phyloP scores from a whole-genome alignment of 2,113 vertebrate genomes.

The Lophius piscatorius region DNA sequence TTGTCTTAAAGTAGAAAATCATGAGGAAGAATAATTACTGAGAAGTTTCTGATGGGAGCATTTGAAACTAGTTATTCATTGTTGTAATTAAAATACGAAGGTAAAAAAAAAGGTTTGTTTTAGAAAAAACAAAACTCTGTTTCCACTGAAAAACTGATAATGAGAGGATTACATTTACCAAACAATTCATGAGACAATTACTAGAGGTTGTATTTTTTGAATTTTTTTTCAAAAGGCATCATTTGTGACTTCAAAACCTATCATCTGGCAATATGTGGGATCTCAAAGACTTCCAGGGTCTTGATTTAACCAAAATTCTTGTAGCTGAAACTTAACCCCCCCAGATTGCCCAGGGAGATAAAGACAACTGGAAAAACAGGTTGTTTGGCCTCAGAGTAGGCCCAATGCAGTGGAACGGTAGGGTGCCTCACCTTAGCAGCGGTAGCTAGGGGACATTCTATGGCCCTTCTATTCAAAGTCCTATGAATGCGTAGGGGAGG shows the following conservation, averaged over 20 bases:
- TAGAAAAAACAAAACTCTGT: not conserved
- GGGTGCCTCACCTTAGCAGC: slow-evolving; percentile 78
- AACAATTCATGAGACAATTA: slow-evolving; percentile 5
- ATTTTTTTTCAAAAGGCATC: slow-evolving; percentile 19
- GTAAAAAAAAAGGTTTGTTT: not conserved
- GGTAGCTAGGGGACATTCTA: slow-evolving; percentile 76
- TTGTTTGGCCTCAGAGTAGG: slow-evolving; percentile 69
- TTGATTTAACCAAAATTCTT: slow-evolving; percentile 55
- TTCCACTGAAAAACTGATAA: no score
- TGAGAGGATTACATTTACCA: slow-evolving; percentile 1
- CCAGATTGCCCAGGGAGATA: slow-evolving; percentile 73
- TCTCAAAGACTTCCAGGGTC: slow-evolving; percentile 58
- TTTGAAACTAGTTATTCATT: slow-evolving; percentile 10
- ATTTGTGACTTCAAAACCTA: slow-evolving; percentile 50
- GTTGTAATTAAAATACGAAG: not conserved
- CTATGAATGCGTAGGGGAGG: slow-evolving; percentile 73
- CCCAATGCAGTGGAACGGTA: slow-evolving; percentile 65
- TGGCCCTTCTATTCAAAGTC: slow-evolving; percentile 76
- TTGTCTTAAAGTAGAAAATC: no score
- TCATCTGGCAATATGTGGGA: slow-evolving; percentile 54
- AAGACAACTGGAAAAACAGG: slow-evolving; percentile 82
- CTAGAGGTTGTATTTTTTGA: slow-evolving; percentile 11
- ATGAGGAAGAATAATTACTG: not conserved
- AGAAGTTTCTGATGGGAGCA: slow-evolving; percentile 5
- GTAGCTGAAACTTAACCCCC: slow-evolving; percentile 64